Base-by-base conservation (phyloP, 2,888 invertebrate genomes). In the Cylloceria caligata region DNA sequence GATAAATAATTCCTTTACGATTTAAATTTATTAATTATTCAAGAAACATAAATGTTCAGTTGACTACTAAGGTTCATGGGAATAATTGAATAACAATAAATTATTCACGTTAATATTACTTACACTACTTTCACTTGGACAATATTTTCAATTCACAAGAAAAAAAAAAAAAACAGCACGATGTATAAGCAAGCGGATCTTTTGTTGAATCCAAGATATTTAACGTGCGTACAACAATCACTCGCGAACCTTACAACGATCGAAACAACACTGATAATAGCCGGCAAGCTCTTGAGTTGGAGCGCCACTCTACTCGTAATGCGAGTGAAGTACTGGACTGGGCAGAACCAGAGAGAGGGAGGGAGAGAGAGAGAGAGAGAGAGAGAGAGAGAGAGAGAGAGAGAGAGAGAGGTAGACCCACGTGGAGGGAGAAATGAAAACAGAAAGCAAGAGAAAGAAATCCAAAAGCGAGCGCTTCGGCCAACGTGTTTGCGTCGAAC, bases 191-290 rank as follows among this genome's bases (percentile, higher is more conserved):
- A 13, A 65, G 57, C n/a, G 39, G 30, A 67, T 45, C 13, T 39
- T 39, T 52, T 7, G 42, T 47, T 65, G 30, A 30, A 69, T 65
- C 62, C 60, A 60, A 30, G 69, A 45, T 36, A 79, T 71, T 62
- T 71, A 74, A 39, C 13, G 68, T 65, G 36, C 16, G 52, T 52
- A 62, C 60, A 80, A 74, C 64, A 76, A 47, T 77, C 76, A 77
- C 81, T 77, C 81, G 78, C 80, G 84, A 76, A 74, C 69, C 80
- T 76, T 62, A 49, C 85, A 78, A 80, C 85, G 82, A 84, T 79
- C 80, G 85, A 85, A 85, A 85, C 85, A 85, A 80, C 82, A 85
- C 85, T 85, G 84, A 85, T 85, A 85, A 85, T 83, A 75, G 77
- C 55, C 76, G 76, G 76, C 83, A 72, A 72, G 83, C 81, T 71